A percentile compares a stretch with the other conserved stretches of the same genome.
Conservation (phyloP, 2,888 invertebrate species). For the Pterobdella sp. region DNA sequence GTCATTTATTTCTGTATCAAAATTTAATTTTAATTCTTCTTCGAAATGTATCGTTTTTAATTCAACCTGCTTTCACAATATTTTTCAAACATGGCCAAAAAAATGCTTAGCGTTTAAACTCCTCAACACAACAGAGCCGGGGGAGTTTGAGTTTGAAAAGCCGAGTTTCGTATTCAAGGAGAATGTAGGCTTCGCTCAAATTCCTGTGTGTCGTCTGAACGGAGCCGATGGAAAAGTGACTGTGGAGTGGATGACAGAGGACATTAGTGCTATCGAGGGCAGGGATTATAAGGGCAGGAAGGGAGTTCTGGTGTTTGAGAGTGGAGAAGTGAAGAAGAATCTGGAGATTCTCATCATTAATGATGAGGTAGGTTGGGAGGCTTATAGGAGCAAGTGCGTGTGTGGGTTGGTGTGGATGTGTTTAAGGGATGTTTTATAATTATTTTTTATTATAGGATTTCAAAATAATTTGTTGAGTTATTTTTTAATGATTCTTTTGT, state of each 20-base stretch:
- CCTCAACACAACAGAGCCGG: conserved; percentile 55
- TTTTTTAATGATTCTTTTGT: no score
- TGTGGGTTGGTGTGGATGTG: no score
- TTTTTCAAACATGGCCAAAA: no score
- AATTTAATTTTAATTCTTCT: not conserved
- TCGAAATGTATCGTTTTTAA: not conserved
- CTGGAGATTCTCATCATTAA: conserved; percentile 57
- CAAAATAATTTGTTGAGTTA: no score
- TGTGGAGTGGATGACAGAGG: conserved; percentile 56
- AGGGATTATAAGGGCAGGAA: conserved; percentile 56
- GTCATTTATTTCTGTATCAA: no score
- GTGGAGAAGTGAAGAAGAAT: conserved; percentile 54
- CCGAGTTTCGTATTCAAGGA: conserved; percentile 57
- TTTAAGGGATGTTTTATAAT: no score
- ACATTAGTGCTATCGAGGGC: conserved; percentile 56
- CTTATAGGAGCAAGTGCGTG: no score
- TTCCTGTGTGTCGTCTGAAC: conserved; percentile 54
- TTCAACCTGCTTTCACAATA: not conserved
- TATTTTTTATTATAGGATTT: no score
- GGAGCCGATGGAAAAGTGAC: conserved; percentile 57
- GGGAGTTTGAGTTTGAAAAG: conserved; percentile 56
- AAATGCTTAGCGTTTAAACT: no score
- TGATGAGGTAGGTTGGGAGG: conserved; percentile 46
- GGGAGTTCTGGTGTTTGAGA: conserved; percentile 51
- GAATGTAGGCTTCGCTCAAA: conserved; percentile 53